These are phyloP conservation scores for Amblyopsis rosae DNA, from an alignment of 2,113 vertebrate species.

Conservation along the genomic window DNA sequence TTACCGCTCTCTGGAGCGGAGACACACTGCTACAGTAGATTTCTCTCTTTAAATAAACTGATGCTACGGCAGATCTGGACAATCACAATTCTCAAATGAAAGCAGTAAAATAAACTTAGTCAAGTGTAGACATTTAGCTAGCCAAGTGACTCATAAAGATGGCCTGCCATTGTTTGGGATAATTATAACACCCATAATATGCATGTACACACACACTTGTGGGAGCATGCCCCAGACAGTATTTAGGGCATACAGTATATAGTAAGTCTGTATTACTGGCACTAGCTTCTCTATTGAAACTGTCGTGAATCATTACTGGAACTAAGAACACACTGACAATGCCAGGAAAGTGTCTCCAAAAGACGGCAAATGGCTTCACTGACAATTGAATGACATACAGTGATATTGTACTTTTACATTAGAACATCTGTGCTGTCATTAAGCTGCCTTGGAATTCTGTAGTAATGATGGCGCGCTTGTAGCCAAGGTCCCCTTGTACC, in stretches of 20 bases:
- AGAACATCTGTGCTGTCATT: background rate
- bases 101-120: slow-evolving; percentile 5
- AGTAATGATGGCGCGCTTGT: slow-evolving; percentile 28
- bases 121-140: background rate
- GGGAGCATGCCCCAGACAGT: background rate
- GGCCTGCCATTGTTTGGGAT: background rate
- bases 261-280: slow-evolving; percentile 7
- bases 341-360: no score
- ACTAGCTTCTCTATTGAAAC: slow-evolving; percentile 1
- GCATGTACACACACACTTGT: background rate
- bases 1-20: background rate
- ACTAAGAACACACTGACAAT: slow-evolving; percentile 19
- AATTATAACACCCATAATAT: background rate
- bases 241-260: slow-evolving; percentile 10
- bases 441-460: slow-evolving; percentile 23
- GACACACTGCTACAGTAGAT: background rate
- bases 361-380: slow-evolving; percentile 35
- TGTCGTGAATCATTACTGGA: slow-evolving; percentile 43
- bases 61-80: slow-evolving; percentile 9
- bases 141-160: slow-evolving; percentile 18
- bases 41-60: background rate
- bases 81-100: background rate
- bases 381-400: slow-evolving; percentile 36
- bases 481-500: slow-evolving; percentile 37
- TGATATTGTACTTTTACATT: slow-evolving; percentile 31